These are phyloP conservation scores for Aleiodes leptofemur DNA, from an alignment of 2,888 invertebrate species.

Conservation along the genomic window DNA sequence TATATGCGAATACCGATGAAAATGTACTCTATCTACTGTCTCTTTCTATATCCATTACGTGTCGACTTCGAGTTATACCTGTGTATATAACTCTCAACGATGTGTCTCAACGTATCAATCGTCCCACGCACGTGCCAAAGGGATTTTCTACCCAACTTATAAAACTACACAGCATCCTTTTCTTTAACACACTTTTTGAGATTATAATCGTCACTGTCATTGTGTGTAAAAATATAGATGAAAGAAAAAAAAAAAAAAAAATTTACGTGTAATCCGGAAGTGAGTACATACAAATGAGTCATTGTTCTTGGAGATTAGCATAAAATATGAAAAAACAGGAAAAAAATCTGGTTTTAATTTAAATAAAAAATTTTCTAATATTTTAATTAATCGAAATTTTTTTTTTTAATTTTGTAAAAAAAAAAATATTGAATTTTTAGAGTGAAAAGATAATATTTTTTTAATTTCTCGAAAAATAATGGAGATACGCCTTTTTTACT, in stretches of 20 bases:
- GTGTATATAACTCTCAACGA: slow-evolving; percentile 38
- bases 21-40: slow-evolving; percentile 20
- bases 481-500: too few relatives aligned
- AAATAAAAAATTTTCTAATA: too few relatives aligned
- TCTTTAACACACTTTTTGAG: neutral
- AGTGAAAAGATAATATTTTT: too few relatives aligned
- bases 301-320: slow-evolving; percentile 48
- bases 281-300: slow-evolving; percentile 50
- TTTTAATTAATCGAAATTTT: too few relatives aligned
- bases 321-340: neutral
- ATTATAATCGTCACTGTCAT: slow-evolving; percentile 13
- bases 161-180: too few relatives aligned
- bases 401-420: too few relatives aligned
- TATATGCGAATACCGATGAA: slow-evolving; percentile 31
- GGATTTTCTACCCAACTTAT: slow-evolving; percentile 18
- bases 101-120: slow-evolving; percentile 46
- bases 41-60: slow-evolving; percentile 12
- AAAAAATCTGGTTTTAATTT: too few relatives aligned
- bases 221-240: neutral
- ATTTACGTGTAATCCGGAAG: slow-evolving; percentile 55
- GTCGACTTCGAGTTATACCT: slow-evolving; percentile 27
- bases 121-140: slow-evolving; percentile 40
- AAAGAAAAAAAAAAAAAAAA: neutral
- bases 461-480: too few relatives aligned
- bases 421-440: neutral